Conservation (phyloP, 2,113 vertebrate species). For the Chaetodon trifascialis region DNA sequence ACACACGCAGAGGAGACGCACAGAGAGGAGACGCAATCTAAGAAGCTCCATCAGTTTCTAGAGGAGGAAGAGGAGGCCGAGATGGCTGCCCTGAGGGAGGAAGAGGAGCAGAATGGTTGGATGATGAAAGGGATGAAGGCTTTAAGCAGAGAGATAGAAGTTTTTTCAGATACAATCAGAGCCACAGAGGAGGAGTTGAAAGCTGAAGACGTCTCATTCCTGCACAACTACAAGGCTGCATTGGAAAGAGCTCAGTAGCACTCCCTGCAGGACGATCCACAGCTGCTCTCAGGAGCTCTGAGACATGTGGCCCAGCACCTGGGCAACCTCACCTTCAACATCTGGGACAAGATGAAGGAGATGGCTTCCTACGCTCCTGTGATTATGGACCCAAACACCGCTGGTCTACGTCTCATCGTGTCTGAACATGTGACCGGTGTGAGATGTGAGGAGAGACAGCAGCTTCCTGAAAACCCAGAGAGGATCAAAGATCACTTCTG, state of each 20-base stretch:
- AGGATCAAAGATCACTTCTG: neutral
- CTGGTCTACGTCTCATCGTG: too few species aligned
- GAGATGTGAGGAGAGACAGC: neutral
- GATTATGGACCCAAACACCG: too few species aligned
- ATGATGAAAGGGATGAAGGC: neutral
- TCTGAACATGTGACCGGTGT: conserved; percentile 9
- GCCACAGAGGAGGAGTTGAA: neutral
- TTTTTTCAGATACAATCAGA: conserved; percentile 14
- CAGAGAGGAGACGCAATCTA: neutral
- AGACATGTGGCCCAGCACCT: too few species aligned
- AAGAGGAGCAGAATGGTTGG: neutral
- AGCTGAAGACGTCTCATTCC: conserved; percentile 17
- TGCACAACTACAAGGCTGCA: neutral
- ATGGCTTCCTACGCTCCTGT: neutral
- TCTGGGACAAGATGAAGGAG: too few species aligned
- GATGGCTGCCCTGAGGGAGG: neutral
- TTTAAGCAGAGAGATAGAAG: conserved; percentile 10
- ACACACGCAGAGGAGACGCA: neutral
- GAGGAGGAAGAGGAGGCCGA: neutral
- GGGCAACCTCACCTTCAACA: too few species aligned
- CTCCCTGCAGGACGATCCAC: neutral
- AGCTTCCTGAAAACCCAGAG: conserved; percentile 13
- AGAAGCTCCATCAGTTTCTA: neutral
- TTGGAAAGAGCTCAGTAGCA: neutral
- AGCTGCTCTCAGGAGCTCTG: neutral